Conservation (phyloP, 2,797 vertebrate species). For the Alectoris magna region DNA sequence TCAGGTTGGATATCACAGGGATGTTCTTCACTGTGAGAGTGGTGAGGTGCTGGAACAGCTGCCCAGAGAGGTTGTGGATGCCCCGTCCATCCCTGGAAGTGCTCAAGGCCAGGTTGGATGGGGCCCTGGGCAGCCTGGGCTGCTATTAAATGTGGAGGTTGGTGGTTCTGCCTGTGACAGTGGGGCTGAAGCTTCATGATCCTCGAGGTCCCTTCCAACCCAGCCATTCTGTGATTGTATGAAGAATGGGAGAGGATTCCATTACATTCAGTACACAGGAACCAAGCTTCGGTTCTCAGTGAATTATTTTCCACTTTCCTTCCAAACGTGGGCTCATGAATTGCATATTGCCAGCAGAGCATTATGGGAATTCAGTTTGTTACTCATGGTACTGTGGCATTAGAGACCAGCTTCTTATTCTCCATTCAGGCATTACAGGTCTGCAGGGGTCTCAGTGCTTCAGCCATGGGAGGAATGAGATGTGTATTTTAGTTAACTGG, state of each 20-base stretch:
- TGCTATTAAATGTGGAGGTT: no score
- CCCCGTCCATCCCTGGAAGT: no score
- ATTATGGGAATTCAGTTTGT: neutral
- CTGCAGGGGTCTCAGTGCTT: neutral
- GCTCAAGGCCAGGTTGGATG: no score
- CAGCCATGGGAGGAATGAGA: neutral
- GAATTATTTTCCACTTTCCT: conserved; percentile 5
- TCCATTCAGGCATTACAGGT: neutral
- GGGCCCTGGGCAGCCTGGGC: no score
- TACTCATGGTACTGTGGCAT: neutral
- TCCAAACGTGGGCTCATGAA: neutral
- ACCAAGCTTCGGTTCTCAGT: neutral
- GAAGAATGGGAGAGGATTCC: neutral
- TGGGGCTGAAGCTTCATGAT: no score
- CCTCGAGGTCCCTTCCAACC: no score
- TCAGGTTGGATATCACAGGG: no score
- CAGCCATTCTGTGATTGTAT: no score
- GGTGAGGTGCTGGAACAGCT: no score
- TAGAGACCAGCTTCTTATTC: neutral
- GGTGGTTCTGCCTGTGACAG: no score
- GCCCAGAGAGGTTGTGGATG: no score
- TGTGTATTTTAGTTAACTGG: neutral
- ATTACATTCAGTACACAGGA: neutral
- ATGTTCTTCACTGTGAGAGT: no score
- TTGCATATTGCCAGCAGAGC: neutral